A percentile compares a stretch with the other conserved stretches of the same genome.
These are phyloP conservation scores for Xerus rutilus DNA, from an alignment of 2,797 vertebrate genomes.

Conservation along the genomic window DNA sequence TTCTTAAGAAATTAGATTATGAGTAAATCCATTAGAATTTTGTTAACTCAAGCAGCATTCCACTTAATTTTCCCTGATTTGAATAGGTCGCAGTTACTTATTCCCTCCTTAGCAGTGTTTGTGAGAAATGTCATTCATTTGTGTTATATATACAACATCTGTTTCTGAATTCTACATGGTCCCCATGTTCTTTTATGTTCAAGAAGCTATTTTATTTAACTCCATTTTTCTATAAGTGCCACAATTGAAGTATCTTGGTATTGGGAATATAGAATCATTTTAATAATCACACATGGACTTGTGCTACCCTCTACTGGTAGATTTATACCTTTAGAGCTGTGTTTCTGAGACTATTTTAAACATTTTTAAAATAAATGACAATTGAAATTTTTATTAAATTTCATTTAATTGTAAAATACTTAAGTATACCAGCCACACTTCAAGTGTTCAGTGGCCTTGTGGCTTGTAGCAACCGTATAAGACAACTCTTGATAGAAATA, in stretches of 20 bases:
- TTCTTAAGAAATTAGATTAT: conserved; percentile 7
- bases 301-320: conserved; percentile 72
- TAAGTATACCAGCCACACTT: neutral
- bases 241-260: neutral
- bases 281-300: neutral
- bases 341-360: neutral
- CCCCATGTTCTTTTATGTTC: neutral
- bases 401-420: neutral
- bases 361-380: neutral
- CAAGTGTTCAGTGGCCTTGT: too few relatives aligned
- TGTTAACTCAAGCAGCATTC: neutral
- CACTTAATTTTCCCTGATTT: neutral
- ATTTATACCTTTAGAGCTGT: neutral
- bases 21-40: neutral
- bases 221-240: neutral
- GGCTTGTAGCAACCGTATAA: neutral
- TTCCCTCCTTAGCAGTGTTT: neutral
- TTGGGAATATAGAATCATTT: neutral
- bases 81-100: neutral
- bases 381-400: neutral
- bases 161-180: neutral
- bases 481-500: neutral
- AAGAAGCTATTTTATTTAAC: neutral
- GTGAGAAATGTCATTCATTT: neutral
- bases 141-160: neutral